A percentile compares a stretch with the other conserved stretches of the same genome.
phyloP scores from a whole-genome alignment of 2,113 vertebrate genomes.

The Sinocyclocheilus anophthalmus region DNA sequence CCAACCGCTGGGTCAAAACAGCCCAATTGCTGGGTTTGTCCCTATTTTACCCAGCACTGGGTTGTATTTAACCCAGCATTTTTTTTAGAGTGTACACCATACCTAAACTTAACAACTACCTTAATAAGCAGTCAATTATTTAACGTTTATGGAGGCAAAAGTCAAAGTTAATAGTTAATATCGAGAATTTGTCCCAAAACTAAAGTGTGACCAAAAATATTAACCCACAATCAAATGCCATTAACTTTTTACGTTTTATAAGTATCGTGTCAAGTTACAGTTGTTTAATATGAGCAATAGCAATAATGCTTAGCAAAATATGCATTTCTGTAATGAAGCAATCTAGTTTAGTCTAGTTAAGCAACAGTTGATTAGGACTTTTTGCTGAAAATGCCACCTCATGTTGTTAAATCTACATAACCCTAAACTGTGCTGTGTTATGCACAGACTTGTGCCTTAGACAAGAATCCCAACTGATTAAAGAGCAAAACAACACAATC shows the following conservation, averaged over 20 bases:
- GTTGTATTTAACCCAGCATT: no score
- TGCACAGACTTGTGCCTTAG: constrained; percentile 24
- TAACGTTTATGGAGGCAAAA: neutral
- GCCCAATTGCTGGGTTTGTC: no score
- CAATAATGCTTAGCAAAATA: neutral
- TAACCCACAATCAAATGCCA: neutral
- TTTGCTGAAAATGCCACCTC: neutral
- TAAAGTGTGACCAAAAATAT: neutral
- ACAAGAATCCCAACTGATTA: constrained; percentile 46
- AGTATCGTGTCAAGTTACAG: neutral
- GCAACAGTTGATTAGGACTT: neutral
- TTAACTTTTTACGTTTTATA: no score
- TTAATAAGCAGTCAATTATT: neutral
- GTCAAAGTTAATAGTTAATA: no score
- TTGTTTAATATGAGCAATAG: neutral
- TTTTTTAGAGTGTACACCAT: no score
- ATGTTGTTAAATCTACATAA: constrained; percentile 17
- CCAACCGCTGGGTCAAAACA: no score
- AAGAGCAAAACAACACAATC: constrained; percentile 36
- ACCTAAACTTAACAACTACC: no score
- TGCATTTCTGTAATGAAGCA: neutral
- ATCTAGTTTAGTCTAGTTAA: neutral
- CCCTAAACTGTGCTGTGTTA: constrained; percentile 12
- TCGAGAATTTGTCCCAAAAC: neutral
- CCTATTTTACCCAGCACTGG: no score